phyloP scores from a whole-genome alignment of 2,888 invertebrate genomes.

The Eristalinus aeneus region DNA sequence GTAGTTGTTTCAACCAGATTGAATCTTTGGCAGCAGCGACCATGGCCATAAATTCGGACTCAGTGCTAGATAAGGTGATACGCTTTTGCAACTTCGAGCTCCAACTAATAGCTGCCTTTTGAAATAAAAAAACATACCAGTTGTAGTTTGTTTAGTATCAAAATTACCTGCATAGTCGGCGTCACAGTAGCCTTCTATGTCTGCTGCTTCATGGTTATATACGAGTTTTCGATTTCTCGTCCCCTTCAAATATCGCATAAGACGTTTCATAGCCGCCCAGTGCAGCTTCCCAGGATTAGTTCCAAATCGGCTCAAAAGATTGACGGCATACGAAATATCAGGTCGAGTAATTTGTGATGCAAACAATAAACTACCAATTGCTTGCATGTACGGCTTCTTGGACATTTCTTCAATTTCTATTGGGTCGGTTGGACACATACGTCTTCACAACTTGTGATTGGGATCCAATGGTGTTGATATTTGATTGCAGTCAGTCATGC shows the following conservation, averaged over 20 bases:
- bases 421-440: slow-evolving; percentile 55
- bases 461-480: slow-evolving; percentile 38
- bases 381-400: slow-evolving; percentile 60
- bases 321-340: slow-evolving; percentile 41
- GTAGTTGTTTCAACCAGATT: slow-evolving; percentile 51
- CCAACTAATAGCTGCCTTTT: slow-evolving; percentile 62
- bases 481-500: slow-evolving; percentile 68
- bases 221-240: slow-evolving; percentile 12
- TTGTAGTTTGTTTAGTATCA: slow-evolving; percentile 47
- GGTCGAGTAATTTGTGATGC: slow-evolving; percentile 61
- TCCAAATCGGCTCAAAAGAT: slow-evolving; percentile 38
- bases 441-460: slow-evolving; percentile 38
- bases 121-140: slow-evolving; percentile 14
- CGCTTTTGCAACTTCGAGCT: slow-evolving; percentile 54
- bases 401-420: slow-evolving; percentile 53
- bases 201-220: neutral
- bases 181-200: slow-evolving; percentile 48
- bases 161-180: slow-evolving; percentile 56
- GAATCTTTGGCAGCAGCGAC: slow-evolving; percentile 67
- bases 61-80: slow-evolving; percentile 63
- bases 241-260: slow-evolving; percentile 56
- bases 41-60: slow-evolving; percentile 68
- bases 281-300: slow-evolving; percentile 55
- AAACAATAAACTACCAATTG: slow-evolving; percentile 51
- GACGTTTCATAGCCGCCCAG: slow-evolving; percentile 59